Conservation (phyloP, 2,113 vertebrate species). For the Poicephalus meyeri region DNA sequence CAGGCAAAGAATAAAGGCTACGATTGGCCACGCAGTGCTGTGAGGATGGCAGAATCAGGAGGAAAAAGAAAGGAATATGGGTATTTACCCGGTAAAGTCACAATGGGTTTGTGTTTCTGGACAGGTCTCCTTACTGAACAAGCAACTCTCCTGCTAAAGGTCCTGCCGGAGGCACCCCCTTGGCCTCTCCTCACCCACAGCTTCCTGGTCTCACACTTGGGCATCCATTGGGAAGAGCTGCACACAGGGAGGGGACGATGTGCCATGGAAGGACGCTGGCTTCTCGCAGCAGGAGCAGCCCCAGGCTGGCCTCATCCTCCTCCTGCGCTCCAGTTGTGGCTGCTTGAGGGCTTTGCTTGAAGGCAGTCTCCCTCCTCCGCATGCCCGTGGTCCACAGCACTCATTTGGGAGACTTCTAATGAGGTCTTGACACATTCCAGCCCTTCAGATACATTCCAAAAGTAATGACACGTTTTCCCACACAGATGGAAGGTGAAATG, state of each 20-base stretch:
- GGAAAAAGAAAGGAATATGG: not conserved
- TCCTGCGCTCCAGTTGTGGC: not conserved
- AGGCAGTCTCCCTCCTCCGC: rapidly evolving
- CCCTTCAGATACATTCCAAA: not conserved
- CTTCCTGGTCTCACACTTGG: not conserved
- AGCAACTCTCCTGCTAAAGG: not conserved
- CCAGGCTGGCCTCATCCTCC: not conserved
- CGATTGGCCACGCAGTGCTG: rapidly evolving
- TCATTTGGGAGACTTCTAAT: not conserved
- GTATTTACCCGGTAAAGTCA: not conserved
- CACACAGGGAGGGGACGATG: not conserved
- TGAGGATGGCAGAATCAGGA: not conserved
- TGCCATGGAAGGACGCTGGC: not conserved
- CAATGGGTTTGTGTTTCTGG: not conserved
- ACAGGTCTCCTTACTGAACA: not conserved
- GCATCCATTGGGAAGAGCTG: not conserved
- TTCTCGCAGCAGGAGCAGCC: not conserved
- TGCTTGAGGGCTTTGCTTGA: not conserved
- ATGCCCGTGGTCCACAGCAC: rapidly evolving
- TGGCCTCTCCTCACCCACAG: not conserved
- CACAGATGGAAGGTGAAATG: not conserved
- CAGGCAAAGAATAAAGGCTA: not conserved
- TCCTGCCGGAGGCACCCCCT: not conserved
- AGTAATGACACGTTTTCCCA: not conserved
- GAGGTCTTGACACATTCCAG: not conserved